Conservation (phyloP, 1,140 invertebrate genomes). For the Magallana angulata region DNA sequence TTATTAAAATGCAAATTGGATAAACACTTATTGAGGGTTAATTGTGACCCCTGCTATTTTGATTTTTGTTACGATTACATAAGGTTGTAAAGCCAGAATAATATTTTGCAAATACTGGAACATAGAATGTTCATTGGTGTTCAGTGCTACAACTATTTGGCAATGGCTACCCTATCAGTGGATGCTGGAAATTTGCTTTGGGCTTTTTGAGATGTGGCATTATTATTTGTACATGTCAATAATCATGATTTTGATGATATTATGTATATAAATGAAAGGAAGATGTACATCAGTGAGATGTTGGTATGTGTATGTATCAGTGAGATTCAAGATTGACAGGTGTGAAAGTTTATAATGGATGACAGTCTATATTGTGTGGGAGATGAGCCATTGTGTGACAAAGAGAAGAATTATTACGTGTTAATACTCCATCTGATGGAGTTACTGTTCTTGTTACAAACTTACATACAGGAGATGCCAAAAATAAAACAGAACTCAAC, state of each 20-base stretch:
- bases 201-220: background rate
- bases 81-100: too few species aligned
- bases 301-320: background rate
- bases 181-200: background rate
- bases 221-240: background rate
- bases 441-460: conserved; percentile 15
- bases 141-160: background rate
- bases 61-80: too few species aligned
- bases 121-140: background rate
- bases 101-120: too few species aligned
- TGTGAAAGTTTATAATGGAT: background rate
- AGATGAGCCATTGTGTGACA: background rate
- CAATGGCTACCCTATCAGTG: background rate
- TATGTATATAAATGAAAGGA: background rate
- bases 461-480: conserved; percentile 34
- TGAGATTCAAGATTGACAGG: background rate
- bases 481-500: background rate
- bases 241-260: conserved; percentile 21
- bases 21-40: too few species aligned
- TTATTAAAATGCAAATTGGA: too few species aligned
- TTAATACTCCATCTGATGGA: conserved; percentile 14
- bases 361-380: too few species aligned
- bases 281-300: background rate
- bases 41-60: too few species aligned
- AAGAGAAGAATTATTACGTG: background rate